Evolutionary conservation across 1,140 invertebrate genomes (phyloP).

Genomic region (Anagrus nilaparvatae): DNA sequence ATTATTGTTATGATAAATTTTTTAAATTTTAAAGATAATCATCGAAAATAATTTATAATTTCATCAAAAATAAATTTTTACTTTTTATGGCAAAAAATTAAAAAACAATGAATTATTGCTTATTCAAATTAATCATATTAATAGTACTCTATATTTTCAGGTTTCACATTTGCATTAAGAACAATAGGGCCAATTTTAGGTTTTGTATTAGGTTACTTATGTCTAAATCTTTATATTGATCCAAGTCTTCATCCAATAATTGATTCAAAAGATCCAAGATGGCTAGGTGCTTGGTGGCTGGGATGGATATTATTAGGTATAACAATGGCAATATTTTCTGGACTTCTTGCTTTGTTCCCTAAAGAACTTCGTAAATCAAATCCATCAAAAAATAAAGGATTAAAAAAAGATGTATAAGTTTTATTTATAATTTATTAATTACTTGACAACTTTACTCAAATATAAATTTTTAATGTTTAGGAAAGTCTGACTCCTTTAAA

Average conservation of each 20-base stretch:
- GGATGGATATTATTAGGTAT: conserved; percentile 52
- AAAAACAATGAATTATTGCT: too few relatives aligned
- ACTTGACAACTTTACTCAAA: too few relatives aligned
- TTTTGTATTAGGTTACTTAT: conserved; percentile 45
- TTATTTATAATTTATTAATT: too few relatives aligned
- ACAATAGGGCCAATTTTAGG: conserved; percentile 49
- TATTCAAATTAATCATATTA: too few relatives aligned
- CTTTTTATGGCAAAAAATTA: too few relatives aligned
- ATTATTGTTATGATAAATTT: not conserved
- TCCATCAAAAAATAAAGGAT: conserved; percentile 9
- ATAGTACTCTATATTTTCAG: conserved; percentile 40
- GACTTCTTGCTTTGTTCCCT: conserved; percentile 51
- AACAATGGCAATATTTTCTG: conserved; percentile 46
- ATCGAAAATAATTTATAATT: too few relatives aligned
- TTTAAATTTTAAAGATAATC: too few relatives aligned
- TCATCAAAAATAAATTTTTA: too few relatives aligned
- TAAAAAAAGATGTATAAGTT: not conserved
- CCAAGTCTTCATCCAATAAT: conserved; percentile 53
- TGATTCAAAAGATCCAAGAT: conserved; percentile 50
- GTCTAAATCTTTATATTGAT: conserved; percentile 53
- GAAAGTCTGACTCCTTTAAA: conserved; percentile 28
- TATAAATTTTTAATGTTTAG: conserved; percentile 12
- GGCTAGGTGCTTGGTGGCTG: conserved; percentile 65
- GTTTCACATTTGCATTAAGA: conserved; percentile 50
- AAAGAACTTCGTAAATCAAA: conserved; percentile 36